phyloP scores from a whole-genome alignment of 2,797 vertebrate genomes.

The Platalea minor region DNA sequence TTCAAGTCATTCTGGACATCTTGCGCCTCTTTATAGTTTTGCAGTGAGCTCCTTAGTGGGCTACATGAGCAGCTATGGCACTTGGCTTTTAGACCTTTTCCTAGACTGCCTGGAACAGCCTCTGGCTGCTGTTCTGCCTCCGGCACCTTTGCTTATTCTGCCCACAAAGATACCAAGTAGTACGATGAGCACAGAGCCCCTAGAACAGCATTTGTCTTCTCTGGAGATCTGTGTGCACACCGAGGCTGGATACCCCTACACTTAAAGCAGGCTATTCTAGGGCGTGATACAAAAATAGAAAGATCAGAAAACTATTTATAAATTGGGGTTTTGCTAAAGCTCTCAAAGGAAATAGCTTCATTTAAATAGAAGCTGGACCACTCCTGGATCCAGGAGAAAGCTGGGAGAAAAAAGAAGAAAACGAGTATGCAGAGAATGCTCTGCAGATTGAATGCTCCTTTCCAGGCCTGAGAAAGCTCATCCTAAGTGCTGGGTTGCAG shows the following conservation, averaged over 20 bases:
- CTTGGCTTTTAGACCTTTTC: background rate
- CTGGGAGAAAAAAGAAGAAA: background rate
- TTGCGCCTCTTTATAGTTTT: background rate
- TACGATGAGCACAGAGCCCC: background rate
- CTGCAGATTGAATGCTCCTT: background rate
- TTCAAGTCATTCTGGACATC: background rate
- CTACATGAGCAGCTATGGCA: background rate
- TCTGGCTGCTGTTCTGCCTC: background rate
- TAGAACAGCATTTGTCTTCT: background rate
- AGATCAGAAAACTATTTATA: background rate
- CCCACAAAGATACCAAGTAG: background rate
- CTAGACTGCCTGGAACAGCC: background rate
- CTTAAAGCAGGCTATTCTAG: background rate
- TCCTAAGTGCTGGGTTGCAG: background rate
- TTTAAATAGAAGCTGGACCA: background rate
- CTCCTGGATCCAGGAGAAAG: background rate
- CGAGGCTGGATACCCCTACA: background rate
- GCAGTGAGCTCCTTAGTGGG: background rate
- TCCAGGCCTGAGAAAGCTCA: background rate
- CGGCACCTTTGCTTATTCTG: background rate
- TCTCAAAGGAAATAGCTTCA: background rate
- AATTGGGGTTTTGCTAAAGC: background rate
- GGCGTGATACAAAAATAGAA: background rate
- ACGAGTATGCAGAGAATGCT: background rate
- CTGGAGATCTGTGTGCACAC: background rate